Base-by-base conservation (phyloP, 2,888 invertebrate species). In the Lymantria dispar region DNA sequence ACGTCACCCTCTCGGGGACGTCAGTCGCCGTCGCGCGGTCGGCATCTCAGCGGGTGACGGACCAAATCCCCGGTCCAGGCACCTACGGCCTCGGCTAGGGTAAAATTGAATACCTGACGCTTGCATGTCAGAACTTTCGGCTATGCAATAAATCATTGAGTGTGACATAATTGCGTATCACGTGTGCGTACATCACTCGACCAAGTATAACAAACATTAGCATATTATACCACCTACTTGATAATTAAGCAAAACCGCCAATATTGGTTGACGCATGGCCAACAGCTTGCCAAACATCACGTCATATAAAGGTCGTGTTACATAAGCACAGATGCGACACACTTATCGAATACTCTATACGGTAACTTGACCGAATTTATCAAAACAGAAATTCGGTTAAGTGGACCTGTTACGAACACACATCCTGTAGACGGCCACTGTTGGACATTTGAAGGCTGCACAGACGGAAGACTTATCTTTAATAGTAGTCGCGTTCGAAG, bases 311-410 rank as follows among this genome's bases (percentile, higher is more conserved):
- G 64, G 64, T 63, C 63, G 39, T 38, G 9, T 65, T 65, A 64
- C 64, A 64, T 66, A 64, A 67, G 51, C 51, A 60, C 56, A 55
- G 62, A 61, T 63, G 54, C 54, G 54, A 38, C 64, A 64, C 38
- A 67, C 56, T 62, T 56, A 54, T 51, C 48, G 41, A 53, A 42
- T 51, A 47, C 31, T 47, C 47, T 52, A 22, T 64, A 58, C 53
- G 62, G 58, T 15, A 38, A 40, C 52, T 44, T 60, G 62, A 52
- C 64, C 64, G 56, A 58, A 47, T 53, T 61, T 49, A 56, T 45
- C 52, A 29, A 48, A 43, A 47, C 44, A 12, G 49, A 47, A 64
- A 48, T 44, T 60, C 56, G 65, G 64, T 65, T 65, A 65, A 64
- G 65, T 63, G 64, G 58, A 54, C 12, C 15, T 47, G 50, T 50